Conservation (phyloP, 1,140 invertebrate genomes). For the Camponotus vicinus region DNA sequence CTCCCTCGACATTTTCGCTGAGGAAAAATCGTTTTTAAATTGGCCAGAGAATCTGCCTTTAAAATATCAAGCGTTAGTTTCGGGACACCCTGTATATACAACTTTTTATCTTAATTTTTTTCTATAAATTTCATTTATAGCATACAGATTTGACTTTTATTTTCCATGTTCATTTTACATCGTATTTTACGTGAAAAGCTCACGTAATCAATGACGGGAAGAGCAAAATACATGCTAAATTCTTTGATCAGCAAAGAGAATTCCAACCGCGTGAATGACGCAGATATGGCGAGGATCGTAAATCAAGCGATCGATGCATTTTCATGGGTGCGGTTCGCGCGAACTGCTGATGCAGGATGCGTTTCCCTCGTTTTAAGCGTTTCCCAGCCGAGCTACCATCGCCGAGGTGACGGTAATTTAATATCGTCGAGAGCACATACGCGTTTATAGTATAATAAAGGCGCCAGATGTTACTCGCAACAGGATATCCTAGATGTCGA, state of each 20-base stretch:
- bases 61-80: too few species aligned
- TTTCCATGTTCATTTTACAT: neutral
- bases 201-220: neutral
- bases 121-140: neutral
- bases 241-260: neutral
- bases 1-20: too few species aligned
- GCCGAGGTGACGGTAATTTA: constrained; percentile 42
- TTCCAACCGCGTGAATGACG: constrained; percentile 10
- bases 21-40: too few species aligned
- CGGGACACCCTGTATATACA: too few species aligned
- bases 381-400: constrained; percentile 17
- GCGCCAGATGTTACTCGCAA: constrained; percentile 17
- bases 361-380: constrained; percentile 43
- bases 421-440: constrained; percentile 22
- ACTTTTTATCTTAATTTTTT: neutral
- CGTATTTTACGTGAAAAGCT: neutral
- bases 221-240: neutral
- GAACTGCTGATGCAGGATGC: constrained; percentile 19
- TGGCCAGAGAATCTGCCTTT: too few species aligned
- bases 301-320: constrained; percentile 50
- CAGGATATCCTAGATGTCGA: neutral
- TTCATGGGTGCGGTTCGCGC: constrained; percentile 42
- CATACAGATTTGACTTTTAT: neutral
- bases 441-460: constrained; percentile 40
- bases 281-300: constrained; percentile 15